Conservation (phyloP, 2,888 invertebrate genomes). For the Athalia cordata region DNA sequence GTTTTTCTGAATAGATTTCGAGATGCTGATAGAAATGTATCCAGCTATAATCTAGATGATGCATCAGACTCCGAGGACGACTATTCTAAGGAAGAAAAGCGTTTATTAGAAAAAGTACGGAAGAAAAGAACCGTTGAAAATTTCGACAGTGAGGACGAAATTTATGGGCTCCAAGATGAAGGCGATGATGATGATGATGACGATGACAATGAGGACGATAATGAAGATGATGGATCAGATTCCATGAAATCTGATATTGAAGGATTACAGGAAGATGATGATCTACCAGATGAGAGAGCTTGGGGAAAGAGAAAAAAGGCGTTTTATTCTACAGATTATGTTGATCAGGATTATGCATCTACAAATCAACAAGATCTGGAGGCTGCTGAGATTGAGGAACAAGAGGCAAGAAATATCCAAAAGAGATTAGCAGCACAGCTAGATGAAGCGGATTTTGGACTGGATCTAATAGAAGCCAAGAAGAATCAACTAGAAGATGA, state of each 20-base stretch:
- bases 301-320: constrained; percentile 90
- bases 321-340: constrained; percentile 92
- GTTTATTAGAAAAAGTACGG: constrained; percentile 78
- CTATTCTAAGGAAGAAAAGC: constrained; percentile 80
- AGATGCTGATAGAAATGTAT: constrained; percentile 47
- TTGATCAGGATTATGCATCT: constrained; percentile 88
- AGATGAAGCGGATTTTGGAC: constrained; percentile 84
- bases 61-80: constrained; percentile 85
- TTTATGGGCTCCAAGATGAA: constrained; percentile 76
- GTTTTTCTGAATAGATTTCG: constrained; percentile 8
- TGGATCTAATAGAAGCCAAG: constrained; percentile 74
- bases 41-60: constrained; percentile 77
- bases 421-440: constrained; percentile 85
- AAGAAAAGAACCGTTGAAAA: constrained; percentile 75
- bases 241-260: constrained; percentile 82
- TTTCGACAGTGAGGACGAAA: constrained; percentile 78
- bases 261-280: constrained; percentile 79
- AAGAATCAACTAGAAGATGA: constrained; percentile 61
- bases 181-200: constrained; percentile 74
- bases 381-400: constrained; percentile 86
- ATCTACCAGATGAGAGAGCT: constrained; percentile 86
- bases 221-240: constrained; percentile 77
- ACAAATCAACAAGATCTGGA: constrained; percentile 80
- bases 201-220: constrained; percentile 74
- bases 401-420: constrained; percentile 89